Evolutionary conservation across 2,113 vertebrate species (phyloP).

Genomic region (Sphyrna mokarran): DNA sequence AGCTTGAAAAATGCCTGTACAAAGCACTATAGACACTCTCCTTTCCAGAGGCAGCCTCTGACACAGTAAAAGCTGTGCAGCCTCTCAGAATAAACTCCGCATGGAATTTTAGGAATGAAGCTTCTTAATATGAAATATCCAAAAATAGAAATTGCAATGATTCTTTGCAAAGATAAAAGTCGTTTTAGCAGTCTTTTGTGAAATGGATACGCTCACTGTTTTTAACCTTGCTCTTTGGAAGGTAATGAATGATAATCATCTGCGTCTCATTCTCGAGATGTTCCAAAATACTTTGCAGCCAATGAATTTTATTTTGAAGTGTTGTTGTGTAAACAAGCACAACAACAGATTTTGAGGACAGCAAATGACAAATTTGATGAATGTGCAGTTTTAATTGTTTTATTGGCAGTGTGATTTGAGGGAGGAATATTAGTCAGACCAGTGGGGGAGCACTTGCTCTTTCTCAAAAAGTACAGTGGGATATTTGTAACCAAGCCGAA

Average conservation of each 20-base stretch:
- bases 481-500: not conserved
- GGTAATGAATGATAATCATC: not conserved
- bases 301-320: not conserved
- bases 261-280: not conserved
- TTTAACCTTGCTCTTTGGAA: not conserved
- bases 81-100: not conserved
- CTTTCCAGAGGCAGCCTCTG: not conserved
- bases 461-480: not conserved
- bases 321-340: not conserved
- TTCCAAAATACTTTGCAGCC: not conserved
- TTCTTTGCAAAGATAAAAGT: not conserved
- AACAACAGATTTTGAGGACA: not conserved
- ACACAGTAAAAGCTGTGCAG: not conserved
- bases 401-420: not conserved
- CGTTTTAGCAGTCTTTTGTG: not conserved
- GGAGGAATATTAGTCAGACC: not conserved
- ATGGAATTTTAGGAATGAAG: not conserved
- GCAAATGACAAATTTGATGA: not conserved
- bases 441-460: not conserved
- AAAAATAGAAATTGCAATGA: slow-evolving; percentile 28
- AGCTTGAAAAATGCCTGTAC: slow-evolving; percentile 22
- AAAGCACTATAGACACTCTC: not conserved
- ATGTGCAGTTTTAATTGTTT: not conserved
- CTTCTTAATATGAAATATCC: not conserved
- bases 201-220: not conserved